Base-by-base conservation (phyloP, 2,888 invertebrate genomes). In the Eudasyphora cyanicolor region DNA sequence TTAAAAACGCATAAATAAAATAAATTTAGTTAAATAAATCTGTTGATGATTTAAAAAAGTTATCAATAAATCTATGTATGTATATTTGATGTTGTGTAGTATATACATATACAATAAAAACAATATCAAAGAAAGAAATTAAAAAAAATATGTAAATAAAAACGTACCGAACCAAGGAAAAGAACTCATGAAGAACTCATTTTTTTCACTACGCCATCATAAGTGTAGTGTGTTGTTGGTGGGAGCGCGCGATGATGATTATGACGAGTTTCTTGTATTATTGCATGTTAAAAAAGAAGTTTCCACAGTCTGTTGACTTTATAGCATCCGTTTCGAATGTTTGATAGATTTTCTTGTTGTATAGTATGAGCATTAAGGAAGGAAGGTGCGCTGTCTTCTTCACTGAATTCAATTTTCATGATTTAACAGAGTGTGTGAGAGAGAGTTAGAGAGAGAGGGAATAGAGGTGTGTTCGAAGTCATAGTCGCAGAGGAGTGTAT, bases 121-220 rank as follows among this genome's bases (percentile, higher is more conserved):
- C 12, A 12, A 64, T 6, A 19, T 1, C n/a, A 38, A 38, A 49
- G 29, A 32, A 29, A 51, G 24, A 45, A 51, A 60, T 60, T 51
- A 51, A 45, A 74, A 75, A 69, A 49, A 42, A 29, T 70, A 75
- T 21, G 45, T 19, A 82, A 79, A 79, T 74, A 62, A 80, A 77
- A 80, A 83, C 83, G 69, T 83, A 83, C 80, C 83, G 19, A 77
- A 83, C 73, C 75, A 83, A 79, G 64, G 21, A 80, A 83, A 83
- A 82, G 69, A 80, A 73, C 60, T 73, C 73, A 24, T 57, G 10
- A 17, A 42, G 42, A 73, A 42, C 35, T n/a, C n/a, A 71, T 67
- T 57, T 74, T 45, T 38, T 51, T 14, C 62, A 71, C 21, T 2
- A 7, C n/a, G 12, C 4, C 12, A 14, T n/a, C n/a, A n/a, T n/a